Percentiles rank a stretch among this genome's conserved stretches.
These are phyloP conservation scores for Candidula unifasciata DNA, from an alignment of 2,888 invertebrate genomes.

Conservation along the genomic window DNA sequence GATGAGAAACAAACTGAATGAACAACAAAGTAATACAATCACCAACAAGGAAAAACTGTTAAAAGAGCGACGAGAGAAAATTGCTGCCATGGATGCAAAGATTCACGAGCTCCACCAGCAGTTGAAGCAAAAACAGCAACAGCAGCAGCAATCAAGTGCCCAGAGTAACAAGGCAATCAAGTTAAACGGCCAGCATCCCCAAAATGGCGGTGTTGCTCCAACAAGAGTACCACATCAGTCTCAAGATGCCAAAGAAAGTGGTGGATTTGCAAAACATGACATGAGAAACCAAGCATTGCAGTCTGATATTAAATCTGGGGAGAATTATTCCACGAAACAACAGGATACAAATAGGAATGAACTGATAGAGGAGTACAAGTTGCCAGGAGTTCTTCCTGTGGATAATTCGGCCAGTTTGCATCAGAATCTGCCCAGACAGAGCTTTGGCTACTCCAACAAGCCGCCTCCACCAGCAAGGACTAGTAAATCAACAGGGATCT, in stretches of 20 bases:
- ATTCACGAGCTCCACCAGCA: constrained; percentile 95
- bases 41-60: constrained; percentile 92
- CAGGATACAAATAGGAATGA: constrained; percentile 35
- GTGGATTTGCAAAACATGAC: constrained; percentile 19
- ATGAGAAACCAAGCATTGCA: constrained; percentile 92
- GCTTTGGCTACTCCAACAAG: neutral
- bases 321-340: neutral
- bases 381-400: constrained; percentile 38
- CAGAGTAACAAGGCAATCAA: constrained; percentile 28
- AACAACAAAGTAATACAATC: constrained; percentile 94
- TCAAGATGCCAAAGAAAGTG: constrained; percentile 55
- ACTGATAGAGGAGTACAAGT: constrained; percentile 33
- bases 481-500: no score
- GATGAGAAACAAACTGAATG: constrained; percentile 97
- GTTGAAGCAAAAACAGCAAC: constrained; percentile 90
- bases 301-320: constrained; percentile 86
- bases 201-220: constrained; percentile 75
- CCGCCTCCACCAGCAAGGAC: neutral
- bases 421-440: neutral
- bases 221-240: constrained; percentile 74
- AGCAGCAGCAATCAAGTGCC: constrained; percentile 79
- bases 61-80: constrained; percentile 89
- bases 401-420: neutral
- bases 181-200: constrained; percentile 3
- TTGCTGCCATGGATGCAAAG: constrained; percentile 92